Evolutionary conservation across 2,113 vertebrate genomes (phyloP).

Genomic region (Corvus cornix): DNA sequence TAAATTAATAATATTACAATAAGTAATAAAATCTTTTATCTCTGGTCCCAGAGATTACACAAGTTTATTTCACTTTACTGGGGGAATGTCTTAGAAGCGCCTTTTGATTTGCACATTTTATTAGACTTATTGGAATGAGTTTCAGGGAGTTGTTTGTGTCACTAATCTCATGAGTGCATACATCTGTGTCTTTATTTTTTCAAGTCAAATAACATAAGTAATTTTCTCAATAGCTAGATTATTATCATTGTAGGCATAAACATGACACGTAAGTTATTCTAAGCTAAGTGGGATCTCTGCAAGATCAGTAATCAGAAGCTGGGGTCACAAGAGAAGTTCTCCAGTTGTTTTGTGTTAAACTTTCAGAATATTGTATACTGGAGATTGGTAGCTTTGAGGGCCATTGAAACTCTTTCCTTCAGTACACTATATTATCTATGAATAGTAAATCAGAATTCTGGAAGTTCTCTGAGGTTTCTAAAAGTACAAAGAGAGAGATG

Average conservation of each 20-base stretch:
- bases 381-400: not conserved
- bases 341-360: not conserved
- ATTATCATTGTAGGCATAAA: not conserved
- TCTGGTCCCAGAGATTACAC: not conserved
- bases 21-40: not conserved
- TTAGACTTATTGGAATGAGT: not conserved
- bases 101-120: not conserved
- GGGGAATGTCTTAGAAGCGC: not conserved
- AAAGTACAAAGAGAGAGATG: not conserved
- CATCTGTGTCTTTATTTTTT: not conserved
- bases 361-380: not conserved
- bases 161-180: not conserved
- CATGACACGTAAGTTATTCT: not conserved
- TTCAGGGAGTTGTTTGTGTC: not conserved
- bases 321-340: not conserved
- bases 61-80: not conserved
- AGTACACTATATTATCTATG: not conserved
- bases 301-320: not conserved
- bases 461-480: not conserved
- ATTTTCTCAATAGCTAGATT: not conserved
- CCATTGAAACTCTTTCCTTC: not conserved
- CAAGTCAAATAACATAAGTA: not conserved
- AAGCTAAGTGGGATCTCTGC: not conserved
- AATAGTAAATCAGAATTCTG: not conserved
- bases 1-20: not conserved